Base-by-base conservation (phyloP, 2,797 vertebrate species). In the Manis pentadactyla region DNA sequence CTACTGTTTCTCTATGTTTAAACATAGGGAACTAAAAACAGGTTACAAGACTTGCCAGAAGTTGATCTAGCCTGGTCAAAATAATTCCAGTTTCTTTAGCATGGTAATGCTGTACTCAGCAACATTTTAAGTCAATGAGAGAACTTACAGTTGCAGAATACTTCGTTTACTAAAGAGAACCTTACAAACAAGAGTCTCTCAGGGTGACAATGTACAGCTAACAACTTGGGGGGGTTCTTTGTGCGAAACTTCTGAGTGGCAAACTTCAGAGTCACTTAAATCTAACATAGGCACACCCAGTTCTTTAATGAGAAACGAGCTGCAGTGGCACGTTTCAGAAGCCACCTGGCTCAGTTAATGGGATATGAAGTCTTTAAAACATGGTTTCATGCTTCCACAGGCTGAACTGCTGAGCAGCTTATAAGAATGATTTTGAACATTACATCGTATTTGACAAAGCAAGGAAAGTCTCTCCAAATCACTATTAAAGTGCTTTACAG, bases 391-490 rank as follows among this genome's bases (percentile, higher is more conserved):
- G 7, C 68, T 87, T 90, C 25, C 46, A 69, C 49, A 85, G 68
- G 61, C 71, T 88, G n/a, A 85, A 92, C 0, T 93, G 64, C 73
- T 42, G 7, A 92, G 73, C 18, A 69, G 53, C 21, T 75, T 91
- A 1, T 68, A 87, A 92, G 71, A 94, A 63, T 86, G 68, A 79
- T n/a, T 87, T 42, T 94, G 68, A 94, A 85, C 12, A 69, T 25
- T 9, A 73, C 78, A 46, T 51, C 83, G n/a, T 49, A 83, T 79
- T 82, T 92, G 90, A 94, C 79, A 94, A 93, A 94, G 53, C 71
- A 96, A 83, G 79, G 59, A 78, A 93, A 78, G 42, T 34, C 63
- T 89, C 55, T 95, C 42, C 39, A 84, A 82, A 74, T 73, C 69
- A 95, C 0, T 69, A 61, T 69, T 85, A 49, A 87, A 92, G 46